Evolutionary conservation across 2,113 vertebrate genomes (phyloP), one percentile per base, ranked within the genome.

Genomic region (Trogon melanurus): DNA sequence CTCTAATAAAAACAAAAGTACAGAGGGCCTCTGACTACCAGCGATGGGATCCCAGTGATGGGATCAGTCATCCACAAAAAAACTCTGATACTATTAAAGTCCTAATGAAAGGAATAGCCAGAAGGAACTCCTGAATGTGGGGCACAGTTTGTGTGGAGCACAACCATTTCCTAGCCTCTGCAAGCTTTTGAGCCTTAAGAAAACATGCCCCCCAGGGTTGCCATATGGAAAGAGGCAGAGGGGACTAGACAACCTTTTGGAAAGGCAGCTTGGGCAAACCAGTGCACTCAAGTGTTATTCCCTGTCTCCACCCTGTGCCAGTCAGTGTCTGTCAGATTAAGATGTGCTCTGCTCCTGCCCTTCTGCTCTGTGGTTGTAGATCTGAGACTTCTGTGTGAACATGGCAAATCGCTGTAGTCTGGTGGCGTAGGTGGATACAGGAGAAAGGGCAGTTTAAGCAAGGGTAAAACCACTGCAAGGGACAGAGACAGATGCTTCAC

Each of bases 1-100:
- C 91, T 95, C 96, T 91, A 97, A 94, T 95, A 96, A 96, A 94
- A 97, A 95, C 75, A 84, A 29, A 95, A 95, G 88, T 86, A 95
- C 79, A 96, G 90, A 92, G 85, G 64, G 73, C 73, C 93, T 95
- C 75, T 91, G 87, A 96, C 72, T 94, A 96, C 86, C 82, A 93
- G 38, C 41, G 87, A 92, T 56, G 83, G 89, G 91, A 91, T 92
- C 91, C 86, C 82, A 93, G 38, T 45, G 87, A 92, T 56, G 83
- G 89, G 91, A 91, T 92, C 91, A 96, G 93, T 80, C 91, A 96
- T 85, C 95, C 96, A 92, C 88, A 85, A 84, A 82, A 83, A 94
- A 96, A 96, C 76, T 91, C 44, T 1, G 93, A 91, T 91, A 79
- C 87, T 88, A 92, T 79, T 95, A 54, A 94, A 96, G 79, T 74